A percentile compares a stretch with the other conserved stretches of the same genome.
phyloP scores from a whole-genome alignment of 2,888 invertebrate species.

The Oasisia sp. region DNA sequence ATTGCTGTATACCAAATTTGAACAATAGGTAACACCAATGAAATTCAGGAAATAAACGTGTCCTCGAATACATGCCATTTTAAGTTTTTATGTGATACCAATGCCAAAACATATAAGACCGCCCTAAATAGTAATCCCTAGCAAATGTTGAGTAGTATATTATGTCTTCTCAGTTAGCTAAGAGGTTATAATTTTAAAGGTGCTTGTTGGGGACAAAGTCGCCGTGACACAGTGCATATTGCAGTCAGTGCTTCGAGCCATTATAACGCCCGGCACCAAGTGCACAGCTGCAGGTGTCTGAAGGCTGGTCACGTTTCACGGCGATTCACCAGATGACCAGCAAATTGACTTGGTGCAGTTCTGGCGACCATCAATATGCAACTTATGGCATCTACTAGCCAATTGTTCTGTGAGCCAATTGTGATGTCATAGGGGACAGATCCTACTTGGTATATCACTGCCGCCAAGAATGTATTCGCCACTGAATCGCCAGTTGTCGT shows the following conservation, averaged over 20 bases:
- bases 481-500: too few species aligned
- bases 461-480: too few species aligned
- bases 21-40: too few species aligned
- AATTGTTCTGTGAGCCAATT: not conserved
- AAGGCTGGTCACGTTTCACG: not conserved
- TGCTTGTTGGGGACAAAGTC: not conserved
- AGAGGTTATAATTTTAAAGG: too few species aligned
- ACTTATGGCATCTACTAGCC: not conserved
- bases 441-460: not conserved
- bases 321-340: not conserved
- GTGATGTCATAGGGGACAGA: conserved; percentile 12
- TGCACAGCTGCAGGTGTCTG: not conserved
- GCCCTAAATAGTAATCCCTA: too few species aligned
- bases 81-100: too few species aligned
- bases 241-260: not conserved
- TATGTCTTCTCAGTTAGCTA: too few species aligned
- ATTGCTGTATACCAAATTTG: too few species aligned
- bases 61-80: too few species aligned
- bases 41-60: too few species aligned
- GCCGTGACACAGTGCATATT: not conserved
- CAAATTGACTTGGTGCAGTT: not conserved
- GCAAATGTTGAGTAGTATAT: too few species aligned
- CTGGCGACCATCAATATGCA: not conserved
- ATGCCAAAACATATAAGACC: too few species aligned
- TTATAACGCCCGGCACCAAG: not conserved